These are phyloP conservation scores for Chionis minor DNA, from an alignment of 2,113 vertebrate genomes.

Conservation along the genomic window DNA sequence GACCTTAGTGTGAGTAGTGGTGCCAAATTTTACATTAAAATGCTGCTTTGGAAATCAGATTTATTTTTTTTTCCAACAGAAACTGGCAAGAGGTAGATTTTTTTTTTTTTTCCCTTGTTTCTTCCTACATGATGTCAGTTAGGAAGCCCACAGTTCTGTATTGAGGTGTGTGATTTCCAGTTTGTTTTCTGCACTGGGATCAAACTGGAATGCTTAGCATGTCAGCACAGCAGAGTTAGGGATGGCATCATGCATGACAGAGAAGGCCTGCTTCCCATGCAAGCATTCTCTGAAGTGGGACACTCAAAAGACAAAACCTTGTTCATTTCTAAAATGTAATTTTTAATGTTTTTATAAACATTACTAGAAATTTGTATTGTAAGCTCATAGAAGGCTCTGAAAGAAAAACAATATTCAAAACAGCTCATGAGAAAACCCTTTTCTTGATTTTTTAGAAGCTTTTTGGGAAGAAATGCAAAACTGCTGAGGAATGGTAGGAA, in stretches of 20 bases:
- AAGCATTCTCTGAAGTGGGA: conserved; percentile 1
- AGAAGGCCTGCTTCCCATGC: neutral
- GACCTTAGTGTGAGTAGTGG: conserved; percentile 43
- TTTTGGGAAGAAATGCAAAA: neutral
- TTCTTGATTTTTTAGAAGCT: neutral
- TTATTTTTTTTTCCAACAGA: neutral
- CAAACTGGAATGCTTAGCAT: neutral
- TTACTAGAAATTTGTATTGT: neutral
- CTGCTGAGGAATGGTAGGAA: neutral
- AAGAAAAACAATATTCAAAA: neutral
- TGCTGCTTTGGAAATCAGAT: conserved; percentile 36
- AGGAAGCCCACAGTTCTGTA: neutral
- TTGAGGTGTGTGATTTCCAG: conserved; percentile 6
- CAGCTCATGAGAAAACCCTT: neutral
- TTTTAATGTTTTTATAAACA: conserved; percentile 10
- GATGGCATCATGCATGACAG: neutral
- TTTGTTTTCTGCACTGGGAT: conserved; percentile 33
- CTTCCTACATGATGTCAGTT: neutral
- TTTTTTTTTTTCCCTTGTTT: neutral
- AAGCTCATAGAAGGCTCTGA: neutral
- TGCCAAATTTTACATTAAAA: conserved; percentile 65
- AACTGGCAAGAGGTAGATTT: neutral
- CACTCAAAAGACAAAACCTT: neutral
- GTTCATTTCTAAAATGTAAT: neutral
- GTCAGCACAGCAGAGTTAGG: neutral